A percentile compares a stretch with the other conserved stretches of the same genome.
These are phyloP conservation scores for Dendrolimus punctatus DNA, from an alignment of 1,140 invertebrate species.

Conservation along the genomic window DNA sequence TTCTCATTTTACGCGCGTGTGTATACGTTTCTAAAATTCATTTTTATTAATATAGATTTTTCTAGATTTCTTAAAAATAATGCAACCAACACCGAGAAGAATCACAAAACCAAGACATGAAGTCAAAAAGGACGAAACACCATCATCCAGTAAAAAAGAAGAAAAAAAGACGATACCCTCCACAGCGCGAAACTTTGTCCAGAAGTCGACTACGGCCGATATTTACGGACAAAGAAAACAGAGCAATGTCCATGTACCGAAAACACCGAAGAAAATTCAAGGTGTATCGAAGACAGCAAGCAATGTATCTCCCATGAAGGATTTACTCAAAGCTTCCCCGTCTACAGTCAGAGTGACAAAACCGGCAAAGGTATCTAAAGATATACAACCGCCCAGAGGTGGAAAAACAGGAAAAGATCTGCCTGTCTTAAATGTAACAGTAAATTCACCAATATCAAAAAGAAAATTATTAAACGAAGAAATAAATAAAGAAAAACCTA, in stretches of 20 bases:
- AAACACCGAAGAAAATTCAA: constrained; percentile 38
- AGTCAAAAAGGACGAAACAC: constrained; percentile 18
- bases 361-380: background rate
- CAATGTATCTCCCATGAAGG: constrained; percentile 39
- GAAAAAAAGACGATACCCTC: constrained; percentile 31
- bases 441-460: constrained; percentile 54
- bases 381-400: background rate
- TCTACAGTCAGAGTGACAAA: constrained; percentile 27
- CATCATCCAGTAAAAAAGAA: constrained; percentile 31
- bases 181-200: constrained; percentile 37
- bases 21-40: too few species aligned
- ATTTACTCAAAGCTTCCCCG: constrained; percentile 38
- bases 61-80: too few species aligned
- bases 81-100: background rate
- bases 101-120: constrained; percentile 11
- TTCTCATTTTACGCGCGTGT: too few species aligned
- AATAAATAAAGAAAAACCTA: background rate
- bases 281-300: constrained; percentile 13
- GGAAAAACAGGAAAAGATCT: constrained; percentile 19
- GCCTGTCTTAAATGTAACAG: constrained; percentile 41
- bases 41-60: too few species aligned
- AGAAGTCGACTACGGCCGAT: constrained; percentile 40
- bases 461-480: constrained; percentile 16
- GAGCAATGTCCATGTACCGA: constrained; percentile 4
- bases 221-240: constrained; percentile 42